phyloP scores from a whole-genome alignment of 1,140 invertebrate species.

The Periplaneta americana region DNA sequence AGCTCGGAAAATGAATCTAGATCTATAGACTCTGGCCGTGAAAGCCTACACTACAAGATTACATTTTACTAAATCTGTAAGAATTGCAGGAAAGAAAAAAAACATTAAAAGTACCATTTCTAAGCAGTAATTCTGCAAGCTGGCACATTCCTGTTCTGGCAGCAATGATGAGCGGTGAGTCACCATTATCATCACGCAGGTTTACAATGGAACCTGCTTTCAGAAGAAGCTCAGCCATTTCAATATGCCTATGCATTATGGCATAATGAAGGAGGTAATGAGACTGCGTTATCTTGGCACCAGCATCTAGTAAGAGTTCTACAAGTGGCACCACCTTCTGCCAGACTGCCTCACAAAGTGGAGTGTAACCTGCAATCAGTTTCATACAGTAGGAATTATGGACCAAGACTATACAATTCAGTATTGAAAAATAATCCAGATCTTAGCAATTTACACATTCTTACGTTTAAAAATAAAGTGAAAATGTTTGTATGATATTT shows the following conservation, averaged over 20 bases:
- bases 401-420: too few relatives aligned
- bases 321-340: conserved; percentile 38
- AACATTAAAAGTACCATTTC: conserved; percentile 35
- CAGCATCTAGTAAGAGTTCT: conserved; percentile 40
- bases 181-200: conserved; percentile 44
- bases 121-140: conserved; percentile 42
- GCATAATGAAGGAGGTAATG: conserved; percentile 52
- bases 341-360: conserved; percentile 47
- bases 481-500: too few relatives aligned
- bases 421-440: too few relatives aligned
- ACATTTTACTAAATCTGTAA: too few relatives aligned
- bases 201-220: conserved; percentile 45
- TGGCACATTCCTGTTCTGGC: conserved; percentile 46
- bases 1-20: too few relatives aligned
- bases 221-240: conserved; percentile 43
- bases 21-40: too few relatives aligned
- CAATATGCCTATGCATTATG: conserved; percentile 40
- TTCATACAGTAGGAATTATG: too few relatives aligned
- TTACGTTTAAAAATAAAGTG: too few relatives aligned
- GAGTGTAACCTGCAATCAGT: conserved; percentile 37
- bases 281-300: conserved; percentile 48
- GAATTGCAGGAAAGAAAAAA: too few relatives aligned
- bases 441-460: too few relatives aligned
- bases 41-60: too few relatives aligned
- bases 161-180: conserved; percentile 56